Evolutionary conservation across 2,113 vertebrate species (phyloP), one percentile per base, ranked within the genome.

Genomic region (Amia ocellicauda): DNA sequence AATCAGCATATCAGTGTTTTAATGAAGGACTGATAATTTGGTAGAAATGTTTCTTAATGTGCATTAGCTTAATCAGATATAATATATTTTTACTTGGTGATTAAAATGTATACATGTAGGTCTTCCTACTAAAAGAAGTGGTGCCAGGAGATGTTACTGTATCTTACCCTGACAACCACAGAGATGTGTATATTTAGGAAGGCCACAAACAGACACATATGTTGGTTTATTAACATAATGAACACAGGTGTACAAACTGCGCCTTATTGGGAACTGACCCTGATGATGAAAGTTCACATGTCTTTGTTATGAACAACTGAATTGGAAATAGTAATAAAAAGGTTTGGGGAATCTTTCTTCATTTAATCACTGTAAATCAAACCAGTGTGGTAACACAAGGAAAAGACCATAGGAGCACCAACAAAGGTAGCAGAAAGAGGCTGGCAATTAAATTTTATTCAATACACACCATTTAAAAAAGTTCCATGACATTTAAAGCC

Each of bases 61-160:
- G 16, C 27, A 41, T 53, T 53, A 36, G 14, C 61, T 24, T 52
- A 41, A 54, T 55, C 62, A 56, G 24, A 64, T 64, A 36, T 56
- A 14, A 19, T 22, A 26, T 52, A 56, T n/a, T 54, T 28, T 45
- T 4, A 64, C 45, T 56, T 10, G 26, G 26, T n/a, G n/a, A n/a
- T n/a, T n/a, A n/a, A n/a, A n/a, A 20, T 24, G 24, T 52, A 22
- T 52, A 23, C n/a, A 23, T 52, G 50, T 23, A 42, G n/a, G n/a
- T n/a, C n/a, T n/a, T n/a, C n/a, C n/a, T n/a, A 49, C 8, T 16
- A 49, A n/a, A 49, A n/a, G 45, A n/a, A 19, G 19, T 49, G 16
- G 9, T 4, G 8, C 16, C 19, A 14, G 14, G 16, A 49, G 16
- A 49, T 14, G 24, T 14, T 11, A 26, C 7, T 26, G 2, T 26